These are phyloP conservation scores for Falco biarmicus DNA, from an alignment of 2,797 vertebrate genomes.

Conservation along the genomic window DNA sequence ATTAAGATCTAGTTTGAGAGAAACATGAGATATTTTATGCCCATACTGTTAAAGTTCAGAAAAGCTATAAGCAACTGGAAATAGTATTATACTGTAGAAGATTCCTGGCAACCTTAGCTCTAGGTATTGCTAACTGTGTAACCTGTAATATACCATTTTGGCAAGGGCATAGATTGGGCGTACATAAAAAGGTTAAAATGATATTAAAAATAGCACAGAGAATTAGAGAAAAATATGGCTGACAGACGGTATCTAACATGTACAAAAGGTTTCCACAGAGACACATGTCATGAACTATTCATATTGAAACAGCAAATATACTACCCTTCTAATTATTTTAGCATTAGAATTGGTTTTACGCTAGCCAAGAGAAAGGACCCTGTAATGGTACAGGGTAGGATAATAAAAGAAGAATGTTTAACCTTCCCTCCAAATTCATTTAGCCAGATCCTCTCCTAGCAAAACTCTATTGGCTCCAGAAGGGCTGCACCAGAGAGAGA, in stretches of 20 bases:
- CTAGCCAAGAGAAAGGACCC: constrained; percentile 22
- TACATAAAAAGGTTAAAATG: background rate
- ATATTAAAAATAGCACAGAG: constrained; percentile 32
- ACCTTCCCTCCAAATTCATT: constrained; percentile 43
- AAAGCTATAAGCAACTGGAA: constrained; percentile 22
- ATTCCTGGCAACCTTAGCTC: background rate
- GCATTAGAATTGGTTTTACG: constrained; percentile 25
- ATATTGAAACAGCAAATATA: constrained; percentile 10
- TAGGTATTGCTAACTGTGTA: constrained; percentile 19
- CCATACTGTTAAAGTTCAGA: background rate
- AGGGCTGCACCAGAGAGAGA: constrained; percentile 1
- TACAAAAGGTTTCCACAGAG: constrained; percentile 36
- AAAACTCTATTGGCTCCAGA: constrained; percentile 58
- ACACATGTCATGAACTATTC: constrained; percentile 14
- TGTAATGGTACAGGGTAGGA: constrained; percentile 37
- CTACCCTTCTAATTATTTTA: constrained; percentile 57
- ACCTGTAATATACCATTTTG: constrained; percentile 41
- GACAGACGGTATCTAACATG: background rate
- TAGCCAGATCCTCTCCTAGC: constrained; percentile 20
- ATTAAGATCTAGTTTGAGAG: background rate
- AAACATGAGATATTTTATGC: background rate
- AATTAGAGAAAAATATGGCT: constrained; percentile 23
- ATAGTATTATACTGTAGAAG: background rate
- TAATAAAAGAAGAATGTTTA: constrained; percentile 61
- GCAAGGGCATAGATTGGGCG: background rate